Base-by-base conservation (phyloP, 2,888 invertebrate species). In the Trilocha varians region DNA sequence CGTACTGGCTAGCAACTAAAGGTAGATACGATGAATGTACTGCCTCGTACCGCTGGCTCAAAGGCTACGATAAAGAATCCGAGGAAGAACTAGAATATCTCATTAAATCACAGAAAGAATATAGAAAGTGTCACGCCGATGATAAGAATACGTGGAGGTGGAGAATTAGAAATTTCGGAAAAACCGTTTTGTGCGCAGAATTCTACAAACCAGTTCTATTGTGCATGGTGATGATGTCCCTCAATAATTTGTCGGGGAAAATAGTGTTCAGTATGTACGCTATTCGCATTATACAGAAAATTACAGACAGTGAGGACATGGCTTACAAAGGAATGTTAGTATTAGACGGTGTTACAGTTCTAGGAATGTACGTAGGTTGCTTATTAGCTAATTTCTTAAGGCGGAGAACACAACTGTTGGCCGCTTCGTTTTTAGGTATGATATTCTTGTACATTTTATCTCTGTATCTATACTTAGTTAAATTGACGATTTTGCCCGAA, bases 291-390 rank as follows among this genome's bases (percentile, higher is more conserved):
- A 45, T 57, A 34, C 54, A 52, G 34, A 53, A 46, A 33, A 57
- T 59, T 8, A 57, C 58, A 0, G 32, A 39, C 0, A 47, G 43
- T n/a, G 56, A 60, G 38, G 9, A 34, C 2, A 43, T 43, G 14
- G 50, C 51, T 13, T 50, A 50, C 34, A 36, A 15, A n/a, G 49
- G 49, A 11, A 53, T 52, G 48, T 38, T 50, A 5, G 47, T 49
- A 34, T 46, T 55, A 40, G 50, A 51, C 25, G 50, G 47, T 6
- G 40, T 49, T 5, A 49, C 47, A 4, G 42, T 51, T 16, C 35
- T 55, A 1, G 52, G 55, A 3, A 59, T 59, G 52, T 62, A 59
- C 37, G 17, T 47, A 0, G 61, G 62, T 0, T 57, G 59, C 8
- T 42, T 49, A 18, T 32, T 57, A 4, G 40, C 55, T 14, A 49